Percentiles rank a stretch among this genome's conserved stretches.
Evolutionary conservation across 2,888 invertebrate species (phyloP).

Genomic region (Drosophila flavopinicola): DNA sequence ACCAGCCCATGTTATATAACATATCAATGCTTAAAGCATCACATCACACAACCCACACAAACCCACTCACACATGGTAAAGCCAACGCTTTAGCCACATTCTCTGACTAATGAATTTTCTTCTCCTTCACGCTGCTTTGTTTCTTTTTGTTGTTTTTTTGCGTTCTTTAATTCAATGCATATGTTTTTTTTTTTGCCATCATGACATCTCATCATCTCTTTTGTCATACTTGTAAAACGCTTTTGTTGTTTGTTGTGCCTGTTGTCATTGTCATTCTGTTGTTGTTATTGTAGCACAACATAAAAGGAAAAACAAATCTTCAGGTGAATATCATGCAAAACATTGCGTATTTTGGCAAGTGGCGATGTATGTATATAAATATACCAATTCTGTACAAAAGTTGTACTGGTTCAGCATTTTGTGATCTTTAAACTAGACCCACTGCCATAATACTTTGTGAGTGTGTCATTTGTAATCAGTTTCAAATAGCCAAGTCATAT

Average conservation of each 20-base stretch:
- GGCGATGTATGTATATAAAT: slow-evolving; percentile 2
- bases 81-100: slow-evolving; percentile 21
- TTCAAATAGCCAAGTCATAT: background rate
- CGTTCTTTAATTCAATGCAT: slow-evolving; percentile 27
- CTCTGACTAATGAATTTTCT: slow-evolving; percentile 31
- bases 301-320: slow-evolving; percentile 85
- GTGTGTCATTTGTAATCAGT: slow-evolving; percentile 1
- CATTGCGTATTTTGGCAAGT: slow-evolving; percentile 4
- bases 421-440: slow-evolving; percentile 19
- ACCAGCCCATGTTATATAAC: no score
- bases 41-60: slow-evolving; percentile 8
- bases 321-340: slow-evolving; percentile 82
- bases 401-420: background rate
- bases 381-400: background rate
- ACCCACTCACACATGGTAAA: background rate
- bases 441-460: slow-evolving; percentile 10
- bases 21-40: background rate
- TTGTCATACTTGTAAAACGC: slow-evolving; percentile 62
- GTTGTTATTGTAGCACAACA: slow-evolving; percentile 85
- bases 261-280: slow-evolving; percentile 44
- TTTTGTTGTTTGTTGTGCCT: slow-evolving; percentile 55
- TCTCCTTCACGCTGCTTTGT: slow-evolving; percentile 19
- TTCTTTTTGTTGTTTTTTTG: slow-evolving; percentile 13
- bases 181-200: slow-evolving; percentile 30
- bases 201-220: slow-evolving; percentile 31